phyloP scores from a whole-genome alignment of 2,797 vertebrate species.

The Naso thynnoides region DNA sequence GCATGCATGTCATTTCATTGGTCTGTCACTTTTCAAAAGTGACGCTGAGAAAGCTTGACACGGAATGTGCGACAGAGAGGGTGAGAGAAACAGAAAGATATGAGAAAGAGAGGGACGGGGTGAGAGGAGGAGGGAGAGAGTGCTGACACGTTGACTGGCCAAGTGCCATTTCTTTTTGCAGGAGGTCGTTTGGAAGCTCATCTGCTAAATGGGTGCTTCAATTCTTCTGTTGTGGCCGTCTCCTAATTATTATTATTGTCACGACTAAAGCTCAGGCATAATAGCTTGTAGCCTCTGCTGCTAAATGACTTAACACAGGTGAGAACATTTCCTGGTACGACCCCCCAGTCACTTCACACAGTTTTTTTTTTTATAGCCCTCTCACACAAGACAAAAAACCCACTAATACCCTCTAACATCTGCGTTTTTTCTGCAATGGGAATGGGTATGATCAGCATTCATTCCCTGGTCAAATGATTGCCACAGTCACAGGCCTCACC shows the following conservation, averaged over 20 bases:
- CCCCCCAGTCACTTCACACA: conserved; percentile 19
- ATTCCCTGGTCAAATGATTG: too few relatives aligned
- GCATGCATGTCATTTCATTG: conserved; percentile 27
- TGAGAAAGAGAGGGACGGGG: conserved; percentile 4
- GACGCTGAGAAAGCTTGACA: conserved; percentile 46
- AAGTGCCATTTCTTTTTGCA: conserved; percentile 61
- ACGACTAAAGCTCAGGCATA: conserved; percentile 62
- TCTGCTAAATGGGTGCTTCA: conserved; percentile 74
- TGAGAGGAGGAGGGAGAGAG: conserved; percentile 11
- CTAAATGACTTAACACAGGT: conserved; percentile 72
- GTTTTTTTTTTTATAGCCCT: background rate
- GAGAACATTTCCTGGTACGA: conserved; percentile 63
- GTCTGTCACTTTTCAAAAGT: conserved; percentile 47
- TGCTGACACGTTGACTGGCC: conserved; percentile 64
- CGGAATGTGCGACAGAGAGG: conserved; percentile 38
- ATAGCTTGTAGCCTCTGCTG: conserved; percentile 71
- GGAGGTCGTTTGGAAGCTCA: conserved; percentile 71
- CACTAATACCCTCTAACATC: too few relatives aligned
- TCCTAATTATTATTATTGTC: conserved; percentile 81
- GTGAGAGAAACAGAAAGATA: conserved; percentile 42
- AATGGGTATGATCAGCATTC: too few relatives aligned
- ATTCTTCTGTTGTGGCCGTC: conserved; percentile 63
- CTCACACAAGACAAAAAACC: too few relatives aligned
- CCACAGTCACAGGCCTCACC: too few relatives aligned
- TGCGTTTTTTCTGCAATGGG: too few relatives aligned